Conservation (phyloP, 2,113 vertebrate species). For the Gymnorhina tibicen region DNA sequence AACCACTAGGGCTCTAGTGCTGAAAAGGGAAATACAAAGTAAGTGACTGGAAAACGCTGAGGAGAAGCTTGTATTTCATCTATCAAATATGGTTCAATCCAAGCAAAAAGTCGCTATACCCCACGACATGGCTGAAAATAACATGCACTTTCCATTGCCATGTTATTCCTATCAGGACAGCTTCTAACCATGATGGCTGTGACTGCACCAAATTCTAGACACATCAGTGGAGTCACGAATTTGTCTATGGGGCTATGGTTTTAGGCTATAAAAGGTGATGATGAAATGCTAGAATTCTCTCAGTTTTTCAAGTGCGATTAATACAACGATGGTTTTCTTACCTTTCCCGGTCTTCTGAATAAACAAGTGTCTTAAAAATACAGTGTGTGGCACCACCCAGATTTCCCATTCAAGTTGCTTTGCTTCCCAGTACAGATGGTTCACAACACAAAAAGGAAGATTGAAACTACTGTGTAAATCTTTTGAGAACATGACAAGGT, state of each 20-base stretch:
- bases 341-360: not conserved
- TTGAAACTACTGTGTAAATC: not conserved
- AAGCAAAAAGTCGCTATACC: not conserved
- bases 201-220: not conserved
- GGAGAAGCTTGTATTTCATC: not conserved
- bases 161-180: not conserved
- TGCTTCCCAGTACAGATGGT: accelerated
- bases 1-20: not conserved
- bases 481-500: not conserved
- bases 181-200: not conserved
- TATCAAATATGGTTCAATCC: not conserved
- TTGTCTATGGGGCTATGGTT: not conserved
- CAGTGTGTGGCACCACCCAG: not conserved
- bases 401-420: not conserved
- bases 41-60: not conserved
- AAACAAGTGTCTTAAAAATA: not conserved
- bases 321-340: not conserved
- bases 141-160: not conserved
- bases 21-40: not conserved
- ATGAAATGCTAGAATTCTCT: not conserved
- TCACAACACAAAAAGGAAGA: not conserved
- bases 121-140: not conserved
- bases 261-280: not conserved
- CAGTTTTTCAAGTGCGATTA: not conserved
- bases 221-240: accelerated